Conservation (phyloP, 2,797 vertebrate species). For the Cynopterus sphinx region DNA sequence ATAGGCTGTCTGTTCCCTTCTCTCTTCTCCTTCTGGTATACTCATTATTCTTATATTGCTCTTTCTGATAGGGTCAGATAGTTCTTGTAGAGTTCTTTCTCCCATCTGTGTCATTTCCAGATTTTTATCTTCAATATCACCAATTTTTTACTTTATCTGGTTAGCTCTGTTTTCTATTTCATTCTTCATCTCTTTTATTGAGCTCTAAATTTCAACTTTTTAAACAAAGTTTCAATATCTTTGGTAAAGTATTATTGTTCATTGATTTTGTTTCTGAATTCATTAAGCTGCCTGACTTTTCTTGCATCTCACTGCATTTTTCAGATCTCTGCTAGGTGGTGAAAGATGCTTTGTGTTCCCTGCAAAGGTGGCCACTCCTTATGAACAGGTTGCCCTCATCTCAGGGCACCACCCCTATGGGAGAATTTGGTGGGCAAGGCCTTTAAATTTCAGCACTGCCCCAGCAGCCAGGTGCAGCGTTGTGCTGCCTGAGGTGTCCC, state of each 20-base stretch:
- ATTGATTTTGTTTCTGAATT: no score
- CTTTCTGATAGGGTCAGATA: background rate
- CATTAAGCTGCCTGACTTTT: no score
- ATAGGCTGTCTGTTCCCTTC: background rate
- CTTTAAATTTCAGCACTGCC: background rate
- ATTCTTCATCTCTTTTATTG: background rate
- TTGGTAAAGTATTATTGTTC: background rate
- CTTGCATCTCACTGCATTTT: no score
- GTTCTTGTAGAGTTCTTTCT: background rate
- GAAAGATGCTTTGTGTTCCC: background rate
- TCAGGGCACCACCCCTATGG: background rate
- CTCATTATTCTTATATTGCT: background rate
- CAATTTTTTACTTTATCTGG: background rate
- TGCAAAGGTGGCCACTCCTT: background rate
- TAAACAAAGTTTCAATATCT: background rate
- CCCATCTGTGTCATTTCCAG: background rate
- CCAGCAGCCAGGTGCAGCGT: background rate
- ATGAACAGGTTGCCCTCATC: background rate
- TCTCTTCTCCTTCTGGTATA: background rate
- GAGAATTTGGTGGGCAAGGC: background rate
- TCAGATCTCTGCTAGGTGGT: background rate
- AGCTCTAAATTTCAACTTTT: background rate
- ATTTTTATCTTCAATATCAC: background rate
- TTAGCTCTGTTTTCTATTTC: background rate
- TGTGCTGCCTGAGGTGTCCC: background rate